A percentile compares a stretch with the other conserved stretches of the same genome.
phyloP scores from a whole-genome alignment of 2,113 vertebrate genomes.

The Leptobrachium ailaonicum region DNA sequence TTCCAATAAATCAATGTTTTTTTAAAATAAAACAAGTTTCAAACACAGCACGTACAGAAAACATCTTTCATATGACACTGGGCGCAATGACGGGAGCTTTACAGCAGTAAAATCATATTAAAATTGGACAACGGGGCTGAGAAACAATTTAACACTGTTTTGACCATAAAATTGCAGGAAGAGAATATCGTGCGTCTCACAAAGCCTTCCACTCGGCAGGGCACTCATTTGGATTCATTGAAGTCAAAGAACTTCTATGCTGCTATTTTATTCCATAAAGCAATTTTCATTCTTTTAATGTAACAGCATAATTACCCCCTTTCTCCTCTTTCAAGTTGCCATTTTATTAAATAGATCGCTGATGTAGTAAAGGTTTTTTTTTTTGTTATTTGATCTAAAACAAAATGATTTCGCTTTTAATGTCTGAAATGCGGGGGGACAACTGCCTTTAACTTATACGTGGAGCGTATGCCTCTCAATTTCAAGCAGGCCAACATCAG shows the following conservation, averaged over 20 bases:
- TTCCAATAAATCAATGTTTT: no score
- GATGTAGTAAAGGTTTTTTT: conserved; percentile 36
- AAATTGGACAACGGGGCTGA: conserved; percentile 28
- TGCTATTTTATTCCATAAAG: conserved; percentile 45
- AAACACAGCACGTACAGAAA: no score
- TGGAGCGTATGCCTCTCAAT: conserved; percentile 44
- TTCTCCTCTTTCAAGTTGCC: conserved; percentile 42
- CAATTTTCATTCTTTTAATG: conserved; percentile 51
- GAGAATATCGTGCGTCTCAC: conserved; percentile 37
- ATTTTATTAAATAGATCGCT: conserved; percentile 47
- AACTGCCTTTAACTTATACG: conserved; percentile 43
- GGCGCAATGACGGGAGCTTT: neutral
- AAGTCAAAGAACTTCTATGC: conserved; percentile 39
- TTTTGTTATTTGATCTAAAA: conserved; percentile 49
- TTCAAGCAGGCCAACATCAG: conserved; percentile 47
- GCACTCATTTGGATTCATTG: conserved; percentile 49
- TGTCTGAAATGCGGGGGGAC: conserved; percentile 33
- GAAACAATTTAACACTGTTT: conserved; percentile 49
- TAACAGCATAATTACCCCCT: conserved; percentile 49
- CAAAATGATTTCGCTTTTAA: conserved; percentile 50
- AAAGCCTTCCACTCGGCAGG: conserved; percentile 44
- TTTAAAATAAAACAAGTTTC: no score
- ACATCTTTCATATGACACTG: neutral
- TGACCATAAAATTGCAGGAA: conserved; percentile 47
- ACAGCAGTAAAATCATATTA: conserved; percentile 14